Base-by-base conservation (phyloP, 1,140 invertebrate genomes). In the Atta cephalotes region DNA sequence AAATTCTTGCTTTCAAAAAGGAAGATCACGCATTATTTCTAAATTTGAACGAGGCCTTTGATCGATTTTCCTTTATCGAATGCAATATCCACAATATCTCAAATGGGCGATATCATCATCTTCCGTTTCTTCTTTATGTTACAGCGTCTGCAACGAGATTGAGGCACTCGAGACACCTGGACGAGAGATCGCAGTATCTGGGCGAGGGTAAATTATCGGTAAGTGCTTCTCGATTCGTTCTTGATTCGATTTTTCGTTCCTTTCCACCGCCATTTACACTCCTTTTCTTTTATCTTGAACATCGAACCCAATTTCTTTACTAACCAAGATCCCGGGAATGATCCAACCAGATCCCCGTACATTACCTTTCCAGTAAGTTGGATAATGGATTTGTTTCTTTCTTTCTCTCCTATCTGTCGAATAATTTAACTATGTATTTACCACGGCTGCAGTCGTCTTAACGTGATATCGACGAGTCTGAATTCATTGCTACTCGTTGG, bases 131-230 rank as follows among this genome's bases (percentile, higher is more conserved):
- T 82, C 82, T 91, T 93, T 92, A 84, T 92, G 90, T 94, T 94
- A 76, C 93, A 94, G 94, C 89, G 39, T 87, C 91, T 78, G 90
- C 92, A 62, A 93, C 92, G 31, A 95, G 91, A 91, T 89, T 94
- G 86, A 92, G 94, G 77, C 94, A 95, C 88, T 94, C 92, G 21
- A 95, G 92, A 74, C 93, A 94, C 89, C 89, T 92, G 85, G 93
- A 94, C 66, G 84, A 68, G 51, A 92, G 92, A 88, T 86, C 87
- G 39, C 90, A 91, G 74, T 86, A 90, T 58, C 70, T 78, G 53
- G 92, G 63, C 71, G 90, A 93, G 31, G 90, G 92, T 60, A 92
- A 93, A 89, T 92, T 92, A 88, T 60, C 91, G 91, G 94, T 95
- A 88, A 94, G 93, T 94, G 89, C 68, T 82, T 89, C 74, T 81